Percentiles rank a stretch among this genome's conserved stretches.
Evolutionary conservation across 2,888 invertebrate species (phyloP).

Genomic region (Ptychoptera contaminata): DNA sequence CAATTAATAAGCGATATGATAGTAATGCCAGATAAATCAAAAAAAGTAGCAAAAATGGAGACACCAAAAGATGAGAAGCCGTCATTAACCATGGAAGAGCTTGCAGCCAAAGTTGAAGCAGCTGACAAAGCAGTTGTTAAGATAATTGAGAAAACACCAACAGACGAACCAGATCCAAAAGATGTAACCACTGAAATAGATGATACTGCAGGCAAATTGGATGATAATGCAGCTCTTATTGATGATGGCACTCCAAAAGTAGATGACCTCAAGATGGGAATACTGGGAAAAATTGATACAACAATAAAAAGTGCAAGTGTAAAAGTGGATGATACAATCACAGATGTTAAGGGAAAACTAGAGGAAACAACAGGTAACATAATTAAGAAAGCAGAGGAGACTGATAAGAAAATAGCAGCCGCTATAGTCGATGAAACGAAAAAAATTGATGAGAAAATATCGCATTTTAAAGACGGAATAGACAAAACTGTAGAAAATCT

Average conservation of each 20-base stretch:
- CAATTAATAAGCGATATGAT: not conserved
- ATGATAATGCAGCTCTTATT: constrained; percentile 11
- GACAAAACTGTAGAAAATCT: constrained; percentile 5
- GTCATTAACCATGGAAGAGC: constrained; percentile 3
- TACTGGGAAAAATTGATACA: not conserved
- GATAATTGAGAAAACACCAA: constrained; percentile 5
- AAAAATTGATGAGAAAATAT: constrained; percentile 8
- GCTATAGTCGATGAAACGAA: constrained; percentile 6
- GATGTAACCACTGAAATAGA: constrained; percentile 4
- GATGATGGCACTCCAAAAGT: constrained; percentile 4
- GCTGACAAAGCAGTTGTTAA: not conserved
- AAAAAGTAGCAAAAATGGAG: not conserved
- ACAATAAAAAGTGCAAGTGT: constrained; percentile 1
- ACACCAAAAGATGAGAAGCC: not conserved
- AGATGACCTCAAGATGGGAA: not conserved
- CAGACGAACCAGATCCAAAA: constrained; percentile 6
- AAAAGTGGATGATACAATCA: constrained; percentile 7
- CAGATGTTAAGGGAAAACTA: constrained; percentile 8
- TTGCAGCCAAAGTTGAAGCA: not conserved
- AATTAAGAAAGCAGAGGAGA: constrained; percentile 7
- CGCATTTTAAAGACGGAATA: constrained; percentile 1
- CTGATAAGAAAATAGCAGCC: constrained; percentile 6
- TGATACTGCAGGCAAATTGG: constrained; percentile 10
- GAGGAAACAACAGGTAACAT: constrained; percentile 8
- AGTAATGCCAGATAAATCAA: not conserved